These are phyloP conservation scores for Apaloderma vittatum DNA, from an alignment of 2,113 vertebrate species.

Conservation along the genomic window DNA sequence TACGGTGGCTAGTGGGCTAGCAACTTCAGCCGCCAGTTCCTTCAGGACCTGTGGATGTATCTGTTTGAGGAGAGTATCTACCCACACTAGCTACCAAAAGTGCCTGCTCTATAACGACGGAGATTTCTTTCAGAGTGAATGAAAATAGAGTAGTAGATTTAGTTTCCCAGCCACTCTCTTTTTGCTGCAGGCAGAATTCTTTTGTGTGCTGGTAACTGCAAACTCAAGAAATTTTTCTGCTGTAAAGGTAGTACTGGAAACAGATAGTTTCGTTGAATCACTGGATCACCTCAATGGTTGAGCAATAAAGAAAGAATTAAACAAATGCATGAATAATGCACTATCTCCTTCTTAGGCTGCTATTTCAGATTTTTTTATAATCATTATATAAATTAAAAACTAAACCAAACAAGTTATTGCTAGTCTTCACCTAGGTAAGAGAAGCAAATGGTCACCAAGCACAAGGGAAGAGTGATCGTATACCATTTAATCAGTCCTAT, in stretches of 20 bases:
- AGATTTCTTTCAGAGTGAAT: neutral
- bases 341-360: neutral
- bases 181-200: neutral
- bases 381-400: neutral
- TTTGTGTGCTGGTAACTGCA: neutral
- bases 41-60: neutral
- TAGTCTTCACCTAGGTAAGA: neutral
- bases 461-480: neutral
- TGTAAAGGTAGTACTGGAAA: neutral
- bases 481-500: neutral
- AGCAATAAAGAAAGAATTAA: neutral
- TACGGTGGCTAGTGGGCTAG: too few species aligned
- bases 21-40: too few species aligned
- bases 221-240: neutral
- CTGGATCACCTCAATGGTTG: neutral
- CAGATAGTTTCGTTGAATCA: neutral
- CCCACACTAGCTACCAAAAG: neutral
- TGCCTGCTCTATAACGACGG: neutral
- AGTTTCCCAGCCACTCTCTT: neutral
- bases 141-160: neutral
- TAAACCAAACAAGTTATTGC: neutral
- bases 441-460: neutral
- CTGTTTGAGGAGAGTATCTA: neutral
- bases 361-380: neutral
- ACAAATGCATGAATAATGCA: neutral